A percentile compares a stretch with the other conserved stretches of the same genome.
phyloP scores from a whole-genome alignment of 2,113 vertebrate genomes.

The Prinia subflava region DNA sequence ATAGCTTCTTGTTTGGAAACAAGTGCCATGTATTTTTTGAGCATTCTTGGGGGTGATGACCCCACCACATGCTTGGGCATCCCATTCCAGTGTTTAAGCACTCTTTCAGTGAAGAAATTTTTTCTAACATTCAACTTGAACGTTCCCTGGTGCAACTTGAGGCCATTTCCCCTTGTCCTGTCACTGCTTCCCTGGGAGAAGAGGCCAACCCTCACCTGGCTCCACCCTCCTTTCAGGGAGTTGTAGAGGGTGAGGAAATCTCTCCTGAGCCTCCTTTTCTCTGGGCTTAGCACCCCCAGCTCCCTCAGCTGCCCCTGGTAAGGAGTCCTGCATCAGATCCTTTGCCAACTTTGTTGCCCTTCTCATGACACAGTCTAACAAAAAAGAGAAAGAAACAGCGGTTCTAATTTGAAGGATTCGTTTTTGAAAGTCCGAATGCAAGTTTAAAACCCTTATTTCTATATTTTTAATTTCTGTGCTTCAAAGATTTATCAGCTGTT shows the following conservation, averaged over 20 bases:
- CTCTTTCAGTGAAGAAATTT: not conserved
- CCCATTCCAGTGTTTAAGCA: not conserved
- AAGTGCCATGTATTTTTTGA: not conserved
- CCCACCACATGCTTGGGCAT: not conserved
- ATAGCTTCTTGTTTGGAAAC: constrained; percentile 6
- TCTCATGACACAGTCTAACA: not conserved
- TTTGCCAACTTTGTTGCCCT: fast-evolving
- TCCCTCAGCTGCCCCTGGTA: not conserved
- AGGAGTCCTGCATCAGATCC: not conserved
- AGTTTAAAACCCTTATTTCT: not conserved
- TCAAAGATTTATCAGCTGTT: not conserved
- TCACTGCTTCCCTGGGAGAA: not conserved
- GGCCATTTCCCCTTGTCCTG: not conserved
- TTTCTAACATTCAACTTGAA: not conserved
- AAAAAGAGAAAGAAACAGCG: not conserved
- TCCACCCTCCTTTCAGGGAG: not conserved
- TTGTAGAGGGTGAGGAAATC: not conserved
- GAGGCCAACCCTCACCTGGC: not conserved
- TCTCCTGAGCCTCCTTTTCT: not conserved
- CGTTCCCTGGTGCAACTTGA: not conserved
- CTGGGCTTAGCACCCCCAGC: not conserved
- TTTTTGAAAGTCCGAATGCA: not conserved
- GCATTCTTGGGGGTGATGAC: not conserved
- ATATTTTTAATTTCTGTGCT: not conserved
- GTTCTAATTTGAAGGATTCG: not conserved